These are phyloP conservation scores for Butorides virescens DNA, from an alignment of 2,113 vertebrate genomes.

Conservation along the genomic window DNA sequence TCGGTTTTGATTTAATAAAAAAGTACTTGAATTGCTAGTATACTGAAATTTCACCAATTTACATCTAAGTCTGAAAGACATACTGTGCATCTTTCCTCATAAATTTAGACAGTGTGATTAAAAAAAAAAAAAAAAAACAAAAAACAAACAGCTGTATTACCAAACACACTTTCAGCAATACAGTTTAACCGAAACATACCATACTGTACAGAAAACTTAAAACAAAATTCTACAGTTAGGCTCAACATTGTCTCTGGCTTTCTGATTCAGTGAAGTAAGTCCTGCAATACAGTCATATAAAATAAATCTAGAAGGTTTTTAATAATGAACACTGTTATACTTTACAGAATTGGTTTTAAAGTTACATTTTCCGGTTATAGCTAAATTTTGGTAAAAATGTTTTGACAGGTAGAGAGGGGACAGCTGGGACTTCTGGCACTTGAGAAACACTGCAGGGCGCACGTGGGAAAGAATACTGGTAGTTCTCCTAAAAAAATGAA, in stretches of 20 bases:
- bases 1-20: background rate
- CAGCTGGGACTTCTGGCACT: background rate
- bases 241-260: background rate
- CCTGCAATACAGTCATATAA: background rate
- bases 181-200: background rate
- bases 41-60: background rate
- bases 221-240: background rate
- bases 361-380: background rate
- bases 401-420: background rate
- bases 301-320: background rate
- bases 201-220: background rate
- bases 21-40: background rate
- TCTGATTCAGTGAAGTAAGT: background rate
- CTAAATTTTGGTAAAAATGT: background rate
- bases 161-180: background rate
- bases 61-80: background rate
- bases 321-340: background rate
- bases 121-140: background rate
- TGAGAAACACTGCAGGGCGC: background rate
- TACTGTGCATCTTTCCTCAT: background rate
- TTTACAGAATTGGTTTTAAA: background rate
- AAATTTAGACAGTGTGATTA: background rate
- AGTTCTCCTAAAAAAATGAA: background rate
- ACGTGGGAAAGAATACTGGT: background rate
- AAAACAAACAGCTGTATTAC: too few species aligned